Evolutionary conservation across 1,140 invertebrate species (phyloP).

Genomic region (Cotesia vestalis): DNA sequence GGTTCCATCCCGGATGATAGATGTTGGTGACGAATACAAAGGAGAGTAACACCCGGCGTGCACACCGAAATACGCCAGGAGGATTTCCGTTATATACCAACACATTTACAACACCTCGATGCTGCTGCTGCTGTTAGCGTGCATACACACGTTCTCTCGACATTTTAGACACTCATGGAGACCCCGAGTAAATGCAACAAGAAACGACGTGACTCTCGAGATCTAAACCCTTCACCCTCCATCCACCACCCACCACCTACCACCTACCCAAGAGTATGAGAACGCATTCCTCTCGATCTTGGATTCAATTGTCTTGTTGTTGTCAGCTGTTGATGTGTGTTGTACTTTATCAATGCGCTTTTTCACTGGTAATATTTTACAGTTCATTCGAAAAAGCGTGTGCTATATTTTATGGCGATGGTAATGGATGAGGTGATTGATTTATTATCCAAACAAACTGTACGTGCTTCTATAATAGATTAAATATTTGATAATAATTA

Average conservation of each 20-base stretch:
- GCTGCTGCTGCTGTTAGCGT: no score
- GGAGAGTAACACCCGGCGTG: background rate
- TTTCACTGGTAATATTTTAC: no score
- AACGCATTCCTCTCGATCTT: constrained; percentile 19
- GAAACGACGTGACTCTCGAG: constrained; percentile 5
- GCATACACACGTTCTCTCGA: constrained; percentile 1
- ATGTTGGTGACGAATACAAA: constrained; percentile 41
- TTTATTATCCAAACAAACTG: no score
- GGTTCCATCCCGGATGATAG: constrained; percentile 48
- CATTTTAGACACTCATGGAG: background rate
- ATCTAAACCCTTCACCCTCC: no score
- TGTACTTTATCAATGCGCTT: no score
- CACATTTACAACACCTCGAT: constrained; percentile 11
- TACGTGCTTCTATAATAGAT: no score
- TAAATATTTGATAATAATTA: no score
- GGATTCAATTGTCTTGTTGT: constrained; percentile 9
- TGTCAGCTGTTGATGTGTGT: background rate
- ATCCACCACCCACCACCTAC: no score
- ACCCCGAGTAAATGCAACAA: constrained; percentile 18
- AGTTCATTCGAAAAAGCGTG: background rate
- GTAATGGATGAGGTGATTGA: no score
- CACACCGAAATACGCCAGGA: constrained; percentile 12
- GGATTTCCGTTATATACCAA: no score
- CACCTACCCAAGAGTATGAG: background rate
- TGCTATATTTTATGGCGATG: no score